Conservation (phyloP, 2,797 vertebrate genomes). For the Euthynnus affinis region DNA sequence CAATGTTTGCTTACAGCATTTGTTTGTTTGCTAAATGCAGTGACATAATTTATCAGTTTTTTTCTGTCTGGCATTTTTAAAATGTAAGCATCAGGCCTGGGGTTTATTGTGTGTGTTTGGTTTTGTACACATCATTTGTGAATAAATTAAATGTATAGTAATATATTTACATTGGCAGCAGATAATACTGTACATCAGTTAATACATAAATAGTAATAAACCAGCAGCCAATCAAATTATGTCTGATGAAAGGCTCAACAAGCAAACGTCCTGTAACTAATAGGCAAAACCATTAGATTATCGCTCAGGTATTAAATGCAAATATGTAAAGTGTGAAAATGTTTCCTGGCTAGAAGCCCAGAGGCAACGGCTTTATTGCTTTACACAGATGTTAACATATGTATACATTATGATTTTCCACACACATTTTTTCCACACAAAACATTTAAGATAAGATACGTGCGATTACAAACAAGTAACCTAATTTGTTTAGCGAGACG, state of each 20-base stretch:
- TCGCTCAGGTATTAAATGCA: neutral
- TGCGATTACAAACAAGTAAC: neutral
- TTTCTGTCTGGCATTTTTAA: neutral
- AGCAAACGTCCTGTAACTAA: neutral
- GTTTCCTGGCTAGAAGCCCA: neutral
- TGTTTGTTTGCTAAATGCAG: neutral
- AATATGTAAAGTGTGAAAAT: neutral
- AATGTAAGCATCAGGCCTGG: neutral
- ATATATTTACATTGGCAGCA: conserved; percentile 3
- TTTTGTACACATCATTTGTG: neutral
- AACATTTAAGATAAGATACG: neutral
- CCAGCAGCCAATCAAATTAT: neutral
- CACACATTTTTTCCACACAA: neutral
- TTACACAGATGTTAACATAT: conserved; percentile 2
- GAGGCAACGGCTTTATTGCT: neutral
- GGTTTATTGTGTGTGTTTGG: neutral
- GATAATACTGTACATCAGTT: neutral
- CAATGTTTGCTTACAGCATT: neutral
- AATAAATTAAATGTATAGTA: neutral
- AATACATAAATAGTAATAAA: neutral
- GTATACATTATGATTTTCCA: neutral
- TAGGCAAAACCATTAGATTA: neutral
- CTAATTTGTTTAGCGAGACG: neutral
- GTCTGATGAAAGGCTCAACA: neutral
- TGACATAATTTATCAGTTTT: too few relatives aligned